Conservation (phyloP, 2,113 vertebrate genomes). For the Onychostruthus taczanowskii region DNA sequence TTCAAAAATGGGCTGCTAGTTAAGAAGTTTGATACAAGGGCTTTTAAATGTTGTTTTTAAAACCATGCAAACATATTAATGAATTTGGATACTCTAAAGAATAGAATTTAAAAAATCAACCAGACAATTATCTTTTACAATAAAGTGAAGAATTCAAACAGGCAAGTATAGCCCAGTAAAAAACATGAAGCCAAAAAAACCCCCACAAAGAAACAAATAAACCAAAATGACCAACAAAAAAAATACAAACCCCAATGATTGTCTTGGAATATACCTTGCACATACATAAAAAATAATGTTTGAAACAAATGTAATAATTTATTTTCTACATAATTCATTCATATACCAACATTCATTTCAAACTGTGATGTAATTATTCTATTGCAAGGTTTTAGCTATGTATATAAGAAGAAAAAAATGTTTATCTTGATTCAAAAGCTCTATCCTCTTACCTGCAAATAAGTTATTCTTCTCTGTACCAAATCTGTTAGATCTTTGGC, state of each 20-base stretch:
- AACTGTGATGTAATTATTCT: not conserved
- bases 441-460: conserved; percentile 86
- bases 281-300: not conserved
- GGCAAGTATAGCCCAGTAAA: not conserved
- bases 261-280: not conserved
- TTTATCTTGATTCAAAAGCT: not conserved
- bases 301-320: not conserved
- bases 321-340: not conserved
- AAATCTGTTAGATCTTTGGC: conserved; percentile 94
- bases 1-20: not conserved
- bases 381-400: not conserved
- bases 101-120: not conserved
- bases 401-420: not conserved
- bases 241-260: not conserved
- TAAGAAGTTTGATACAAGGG: not conserved
- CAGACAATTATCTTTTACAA: not conserved
- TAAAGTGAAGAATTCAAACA: not conserved
- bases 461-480: conserved; percentile 97
- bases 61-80: not conserved
- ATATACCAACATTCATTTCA: not conserved
- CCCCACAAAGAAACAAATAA: not conserved
- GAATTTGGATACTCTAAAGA: not conserved
- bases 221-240: not conserved
- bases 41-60: not conserved
- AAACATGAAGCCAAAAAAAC: rapidly evolving